A percentile compares a stretch with the other conserved stretches of the same genome.
Conservation (phyloP, 2,113 vertebrate genomes). For the Prionailurus viverrinus region DNA sequence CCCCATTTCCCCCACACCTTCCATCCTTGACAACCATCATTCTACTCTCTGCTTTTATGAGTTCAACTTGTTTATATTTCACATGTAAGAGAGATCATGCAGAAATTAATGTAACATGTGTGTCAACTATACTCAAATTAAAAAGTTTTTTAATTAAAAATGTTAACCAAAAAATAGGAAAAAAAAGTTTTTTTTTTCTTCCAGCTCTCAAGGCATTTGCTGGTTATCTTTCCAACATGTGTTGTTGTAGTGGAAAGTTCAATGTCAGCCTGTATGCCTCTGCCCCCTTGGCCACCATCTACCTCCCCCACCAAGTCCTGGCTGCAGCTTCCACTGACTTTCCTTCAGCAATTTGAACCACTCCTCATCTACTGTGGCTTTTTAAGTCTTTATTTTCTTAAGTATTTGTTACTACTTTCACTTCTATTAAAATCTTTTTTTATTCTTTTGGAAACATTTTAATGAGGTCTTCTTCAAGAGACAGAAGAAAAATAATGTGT, state of each 20-base stretch:
- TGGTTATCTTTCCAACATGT: not conserved
- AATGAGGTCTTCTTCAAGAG: not conserved
- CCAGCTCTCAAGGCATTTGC: not conserved
- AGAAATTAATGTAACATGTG: too few species aligned
- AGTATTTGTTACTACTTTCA: not conserved
- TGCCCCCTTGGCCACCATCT: accelerated
- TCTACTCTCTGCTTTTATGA: too few species aligned
- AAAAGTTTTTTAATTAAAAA: too few species aligned
- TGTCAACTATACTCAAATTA: too few species aligned
- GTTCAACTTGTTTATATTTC: too few species aligned
- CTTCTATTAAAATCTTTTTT: not conserved
- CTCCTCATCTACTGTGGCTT: not conserved
- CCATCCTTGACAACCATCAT: too few species aligned
- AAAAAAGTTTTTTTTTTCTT: not conserved
- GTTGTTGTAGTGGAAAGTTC: not conserved
- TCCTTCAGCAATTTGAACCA: not conserved
- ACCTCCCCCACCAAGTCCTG: too few species aligned
- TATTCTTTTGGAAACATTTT: not conserved
- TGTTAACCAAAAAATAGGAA: too few species aligned
- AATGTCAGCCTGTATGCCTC: not conserved
- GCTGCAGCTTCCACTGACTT: not conserved
- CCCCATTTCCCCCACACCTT: too few species aligned
- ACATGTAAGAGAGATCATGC: too few species aligned
- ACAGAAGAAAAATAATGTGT: not conserved
- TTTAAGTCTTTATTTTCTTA: not conserved